Evolutionary conservation across 2,113 vertebrate genomes (phyloP).

Genomic region (Bostrychus sinensis): DNA sequence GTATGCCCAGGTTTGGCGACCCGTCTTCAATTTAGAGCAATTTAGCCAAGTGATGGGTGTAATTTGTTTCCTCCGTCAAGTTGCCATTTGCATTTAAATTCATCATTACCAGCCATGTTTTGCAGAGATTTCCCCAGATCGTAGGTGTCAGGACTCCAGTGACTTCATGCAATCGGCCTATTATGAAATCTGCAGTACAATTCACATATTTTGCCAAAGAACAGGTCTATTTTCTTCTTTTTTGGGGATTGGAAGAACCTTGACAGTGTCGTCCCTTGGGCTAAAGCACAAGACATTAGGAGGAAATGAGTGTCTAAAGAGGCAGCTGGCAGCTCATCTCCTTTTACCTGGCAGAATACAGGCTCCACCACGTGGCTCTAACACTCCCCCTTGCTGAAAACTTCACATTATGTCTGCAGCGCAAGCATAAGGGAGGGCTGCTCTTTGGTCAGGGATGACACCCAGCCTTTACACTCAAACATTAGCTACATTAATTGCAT

Average conservation of each 20-base stretch:
- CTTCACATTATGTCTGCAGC: too few species aligned
- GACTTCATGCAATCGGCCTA: slow-evolving; percentile 26
- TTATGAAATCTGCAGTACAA: slow-evolving; percentile 32
- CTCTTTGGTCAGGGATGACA: neutral
- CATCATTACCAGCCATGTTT: slow-evolving; percentile 68
- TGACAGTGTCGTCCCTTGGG: slow-evolving; percentile 5
- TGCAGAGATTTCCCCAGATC: slow-evolving; percentile 70
- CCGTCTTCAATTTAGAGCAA: slow-evolving; percentile 64
- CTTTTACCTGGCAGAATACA: too few species aligned
- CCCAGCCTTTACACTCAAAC: neutral
- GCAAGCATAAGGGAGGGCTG: slow-evolving; percentile 10
- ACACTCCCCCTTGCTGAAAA: too few species aligned
- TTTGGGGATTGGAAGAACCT: neutral
- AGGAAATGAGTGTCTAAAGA: slow-evolving; percentile 9
- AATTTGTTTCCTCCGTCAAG: slow-evolving; percentile 67
- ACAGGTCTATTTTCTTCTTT: neutral
- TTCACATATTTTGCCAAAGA: slow-evolving; percentile 6
- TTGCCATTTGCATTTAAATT: slow-evolving; percentile 75
- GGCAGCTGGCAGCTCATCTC: slow-evolving; percentile 3
- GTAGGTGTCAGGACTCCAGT: slow-evolving; percentile 46
- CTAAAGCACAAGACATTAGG: slow-evolving; percentile 2
- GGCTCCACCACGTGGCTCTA: neutral
- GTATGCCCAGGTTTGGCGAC: slow-evolving; percentile 52
- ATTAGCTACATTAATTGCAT: neutral
- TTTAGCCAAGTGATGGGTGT: slow-evolving; percentile 70